These are phyloP conservation scores for Rhamphomyia laevipes DNA, from an alignment of 2,888 invertebrate species.

Conservation along the genomic window DNA sequence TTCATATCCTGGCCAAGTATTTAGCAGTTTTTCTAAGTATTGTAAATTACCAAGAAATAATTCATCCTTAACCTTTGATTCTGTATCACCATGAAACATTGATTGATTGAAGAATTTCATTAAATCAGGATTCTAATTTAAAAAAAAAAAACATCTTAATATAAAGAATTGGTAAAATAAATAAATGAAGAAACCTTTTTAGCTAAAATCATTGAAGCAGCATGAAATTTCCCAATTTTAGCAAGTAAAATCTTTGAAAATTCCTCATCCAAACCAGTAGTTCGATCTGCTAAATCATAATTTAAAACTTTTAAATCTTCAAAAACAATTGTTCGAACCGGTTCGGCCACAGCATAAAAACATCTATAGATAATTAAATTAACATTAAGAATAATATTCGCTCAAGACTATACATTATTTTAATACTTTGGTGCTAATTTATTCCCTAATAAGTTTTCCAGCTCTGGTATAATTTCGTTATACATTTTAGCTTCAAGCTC, in stretches of 20 bases:
- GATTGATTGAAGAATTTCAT: not conserved
- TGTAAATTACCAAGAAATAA: not conserved
- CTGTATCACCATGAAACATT: not conserved
- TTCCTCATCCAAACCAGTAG: conserved; percentile 42
- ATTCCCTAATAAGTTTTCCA: not conserved
- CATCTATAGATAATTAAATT: conserved; percentile 23
- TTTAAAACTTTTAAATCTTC: conserved; percentile 40
- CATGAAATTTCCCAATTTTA: conserved; percentile 45
- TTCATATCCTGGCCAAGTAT: conserved; percentile 38
- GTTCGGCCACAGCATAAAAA: conserved; percentile 28
- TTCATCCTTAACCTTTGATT: not conserved
- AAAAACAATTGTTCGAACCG: conserved; percentile 33
- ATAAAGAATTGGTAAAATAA: too few relatives aligned
- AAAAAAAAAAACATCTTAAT: not conserved
- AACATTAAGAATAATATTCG: too few relatives aligned
- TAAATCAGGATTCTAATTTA: not conserved
- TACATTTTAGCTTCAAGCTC: not conserved
- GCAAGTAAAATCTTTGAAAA: conserved; percentile 41
- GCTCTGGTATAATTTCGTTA: not conserved
- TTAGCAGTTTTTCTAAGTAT: conserved; percentile 18
- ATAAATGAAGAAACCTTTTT: conserved; percentile 36
- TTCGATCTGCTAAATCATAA: conserved; percentile 42
- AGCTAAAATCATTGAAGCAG: conserved; percentile 42
- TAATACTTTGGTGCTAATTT: not conserved
- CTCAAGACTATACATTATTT: too few relatives aligned